These are phyloP conservation scores for Neoarius graeffei DNA, from an alignment of 2,113 vertebrate species.

Conservation along the genomic window DNA sequence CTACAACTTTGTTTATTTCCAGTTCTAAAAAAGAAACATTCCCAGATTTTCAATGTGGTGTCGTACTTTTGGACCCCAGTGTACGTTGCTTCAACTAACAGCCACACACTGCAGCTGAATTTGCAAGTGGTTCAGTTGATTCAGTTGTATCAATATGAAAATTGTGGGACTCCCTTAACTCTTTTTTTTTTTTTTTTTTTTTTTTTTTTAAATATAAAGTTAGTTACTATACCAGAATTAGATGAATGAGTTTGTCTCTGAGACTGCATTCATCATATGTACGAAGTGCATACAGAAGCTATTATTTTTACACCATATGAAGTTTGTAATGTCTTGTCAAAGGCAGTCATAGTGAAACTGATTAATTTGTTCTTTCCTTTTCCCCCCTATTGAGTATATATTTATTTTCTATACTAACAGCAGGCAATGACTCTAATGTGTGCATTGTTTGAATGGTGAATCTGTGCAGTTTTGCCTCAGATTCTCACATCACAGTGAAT, in stretches of 20 bases:
- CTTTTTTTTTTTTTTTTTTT: too few relatives aligned
- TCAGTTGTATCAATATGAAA: not conserved
- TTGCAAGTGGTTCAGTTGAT: not conserved
- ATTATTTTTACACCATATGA: not conserved
- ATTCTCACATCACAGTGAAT: not conserved
- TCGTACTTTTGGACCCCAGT: not conserved
- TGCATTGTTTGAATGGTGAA: not conserved
- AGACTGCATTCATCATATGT: not conserved
- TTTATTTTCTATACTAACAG: not conserved
- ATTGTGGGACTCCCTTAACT: too few relatives aligned
- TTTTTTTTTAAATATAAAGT: too few relatives aligned
- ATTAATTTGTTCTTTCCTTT: conserved; percentile 4
- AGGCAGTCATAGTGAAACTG: conserved; percentile 8
- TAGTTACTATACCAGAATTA: not conserved
- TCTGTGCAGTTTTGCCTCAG: not conserved
- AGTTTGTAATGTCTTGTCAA: not conserved
- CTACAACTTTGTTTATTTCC: not conserved
- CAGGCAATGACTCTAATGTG: conserved; percentile 6
- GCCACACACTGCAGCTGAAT: not conserved
- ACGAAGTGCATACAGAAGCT: not conserved
- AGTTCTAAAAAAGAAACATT: not conserved
- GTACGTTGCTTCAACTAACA: not conserved
- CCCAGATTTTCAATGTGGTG: not conserved
- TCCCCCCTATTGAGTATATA: not conserved
- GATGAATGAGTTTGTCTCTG: not conserved